Base-by-base conservation (phyloP, 2,888 invertebrate genomes). In the Ornithoptera alexandrae region DNA sequence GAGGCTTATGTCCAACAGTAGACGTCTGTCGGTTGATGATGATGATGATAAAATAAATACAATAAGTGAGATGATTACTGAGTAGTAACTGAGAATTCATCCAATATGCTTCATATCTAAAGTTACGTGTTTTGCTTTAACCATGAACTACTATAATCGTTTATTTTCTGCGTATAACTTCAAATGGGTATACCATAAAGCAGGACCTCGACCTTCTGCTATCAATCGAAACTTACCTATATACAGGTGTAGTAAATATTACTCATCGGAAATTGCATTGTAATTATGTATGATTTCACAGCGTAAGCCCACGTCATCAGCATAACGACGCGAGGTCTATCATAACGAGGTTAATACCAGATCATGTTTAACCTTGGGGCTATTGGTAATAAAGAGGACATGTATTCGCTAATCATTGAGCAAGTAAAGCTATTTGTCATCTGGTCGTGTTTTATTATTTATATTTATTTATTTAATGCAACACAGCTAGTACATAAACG, bases 321-420 rank as follows among this genome's bases (percentile, higher is more conserved):
- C n/a, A 50, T 7, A 30, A 65, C 50, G 20, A 20, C 36, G 59
- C 53, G 39, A 53, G 53, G 61, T 62, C 20, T 42, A 46, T 56
- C 39, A 22, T 58, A 62, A 62, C 18, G 42, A 62, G 67, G 62
- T 68, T 68, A 68, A 62, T 56, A 62, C 42, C 62, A 58, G 67
- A 68, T 67, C 46, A 68, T 58, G 7, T 12, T 62, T 36, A 62
- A 63, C 67, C 67, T 68, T 68, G 46, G 62, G 58, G 46, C 30
- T 22, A 46, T 57, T 58, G 56, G 24, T 57, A 20, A 2, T 18
- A 15, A 42, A 17, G n/a, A 57, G 56, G 24, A 68, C 62, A 62
- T 62, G 57, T 57, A 18, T 68, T 58, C 42, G 46, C 20, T 65
- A 30, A 58, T 1, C 58, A 58, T 68, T 68, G 62, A 42, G 46